phyloP scores from a whole-genome alignment of 2,797 vertebrate species.

The Corythornis leucogaster region DNA sequence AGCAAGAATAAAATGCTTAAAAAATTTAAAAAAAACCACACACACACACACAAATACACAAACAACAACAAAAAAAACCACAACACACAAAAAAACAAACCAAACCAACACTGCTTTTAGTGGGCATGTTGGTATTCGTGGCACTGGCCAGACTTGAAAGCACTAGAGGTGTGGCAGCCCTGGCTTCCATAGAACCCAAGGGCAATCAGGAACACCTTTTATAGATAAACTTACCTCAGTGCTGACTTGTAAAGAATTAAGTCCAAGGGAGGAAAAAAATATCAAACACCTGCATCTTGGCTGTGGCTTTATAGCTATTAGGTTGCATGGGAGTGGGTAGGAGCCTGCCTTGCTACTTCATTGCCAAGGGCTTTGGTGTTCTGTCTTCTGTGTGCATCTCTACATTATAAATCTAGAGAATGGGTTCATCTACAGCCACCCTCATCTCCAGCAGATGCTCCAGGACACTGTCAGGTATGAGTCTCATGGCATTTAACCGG shows the following conservation, averaged over 20 bases:
- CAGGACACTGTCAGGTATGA: neutral
- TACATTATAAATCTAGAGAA: neutral
- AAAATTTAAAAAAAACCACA: neutral
- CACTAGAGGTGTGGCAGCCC: neutral
- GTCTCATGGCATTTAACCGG: neutral
- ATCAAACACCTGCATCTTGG: neutral
- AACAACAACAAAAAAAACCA: neutral
- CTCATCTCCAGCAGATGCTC: neutral
- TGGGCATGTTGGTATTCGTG: neutral
- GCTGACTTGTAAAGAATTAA: slow-evolving; percentile 18
- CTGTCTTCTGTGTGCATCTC: neutral
- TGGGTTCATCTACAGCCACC: neutral
- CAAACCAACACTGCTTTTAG: neutral
- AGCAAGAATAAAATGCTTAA: neutral
- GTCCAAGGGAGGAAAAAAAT: neutral
- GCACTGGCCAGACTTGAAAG: slow-evolving; percentile 4
- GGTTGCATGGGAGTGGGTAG: neutral
- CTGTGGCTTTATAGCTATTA: neutral
- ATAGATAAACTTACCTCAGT: neutral
- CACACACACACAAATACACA: too few relatives aligned
- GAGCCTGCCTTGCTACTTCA: neutral
- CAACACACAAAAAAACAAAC: too few relatives aligned
- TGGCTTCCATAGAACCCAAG: neutral
- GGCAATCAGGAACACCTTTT: slow-evolving; percentile 3
- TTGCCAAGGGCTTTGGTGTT: neutral